Percentiles rank a stretch among this genome's conserved stretches.
These are phyloP conservation scores for Xenopus laevis DNA, from an alignment of 2,113 vertebrate genomes.

Conservation along the genomic window DNA sequence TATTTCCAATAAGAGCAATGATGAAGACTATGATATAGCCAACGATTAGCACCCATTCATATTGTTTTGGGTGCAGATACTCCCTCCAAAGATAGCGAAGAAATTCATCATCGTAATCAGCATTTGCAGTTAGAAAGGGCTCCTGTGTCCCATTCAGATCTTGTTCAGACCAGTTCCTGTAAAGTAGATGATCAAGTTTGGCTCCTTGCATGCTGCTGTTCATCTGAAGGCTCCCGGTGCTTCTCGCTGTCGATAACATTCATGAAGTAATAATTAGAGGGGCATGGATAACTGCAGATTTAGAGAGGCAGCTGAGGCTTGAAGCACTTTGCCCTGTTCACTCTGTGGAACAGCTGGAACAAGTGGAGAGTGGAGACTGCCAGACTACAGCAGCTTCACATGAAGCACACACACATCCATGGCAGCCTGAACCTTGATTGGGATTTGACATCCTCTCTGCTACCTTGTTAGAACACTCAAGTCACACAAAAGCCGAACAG, in stretches of 20 bases:
- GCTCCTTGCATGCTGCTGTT: slow-evolving; percentile 72
- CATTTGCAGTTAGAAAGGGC: slow-evolving; percentile 54
- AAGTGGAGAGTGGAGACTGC: too few relatives aligned
- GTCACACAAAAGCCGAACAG: neutral
- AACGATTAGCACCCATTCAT: slow-evolving; percentile 91
- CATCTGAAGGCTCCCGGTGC: slow-evolving; percentile 31
- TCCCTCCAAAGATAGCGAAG: slow-evolving; percentile 91
- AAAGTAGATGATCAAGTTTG: slow-evolving; percentile 58
- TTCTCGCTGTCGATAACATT: slow-evolving; percentile 53
- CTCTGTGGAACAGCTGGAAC: too few relatives aligned
- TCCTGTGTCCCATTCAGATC: slow-evolving; percentile 70
- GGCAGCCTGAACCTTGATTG: too few relatives aligned
- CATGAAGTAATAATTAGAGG: slow-evolving; percentile 49
- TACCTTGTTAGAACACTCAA: neutral
- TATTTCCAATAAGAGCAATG: slow-evolving; percentile 87
- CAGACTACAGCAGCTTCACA: too few relatives aligned
- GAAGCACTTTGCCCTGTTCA: too few relatives aligned
- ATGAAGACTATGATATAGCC: slow-evolving; percentile 92
- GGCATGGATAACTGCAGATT: too few relatives aligned
- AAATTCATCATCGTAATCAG: slow-evolving; percentile 90
- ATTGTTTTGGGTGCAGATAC: slow-evolving; percentile 90
- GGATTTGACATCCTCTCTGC: too few relatives aligned
- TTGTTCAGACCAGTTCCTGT: slow-evolving; percentile 69
- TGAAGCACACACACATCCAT: too few relatives aligned
- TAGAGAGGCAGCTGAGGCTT: too few relatives aligned